Evolutionary conservation across 2,888 invertebrate genomes (phyloP).

Genomic region (Callyntrura guangdongensis): DNA sequence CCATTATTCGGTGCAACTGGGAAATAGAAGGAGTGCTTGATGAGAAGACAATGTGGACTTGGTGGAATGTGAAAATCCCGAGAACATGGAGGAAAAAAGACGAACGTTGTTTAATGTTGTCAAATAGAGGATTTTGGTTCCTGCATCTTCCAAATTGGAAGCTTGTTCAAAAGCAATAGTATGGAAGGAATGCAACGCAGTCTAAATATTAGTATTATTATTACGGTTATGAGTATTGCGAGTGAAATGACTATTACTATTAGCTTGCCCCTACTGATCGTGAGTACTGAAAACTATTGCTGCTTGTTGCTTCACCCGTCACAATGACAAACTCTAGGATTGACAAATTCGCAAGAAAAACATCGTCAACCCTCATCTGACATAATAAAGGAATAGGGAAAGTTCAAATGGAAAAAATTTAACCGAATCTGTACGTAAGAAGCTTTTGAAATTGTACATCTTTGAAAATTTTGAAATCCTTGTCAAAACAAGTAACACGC

Average conservation of each 20-base stretch:
- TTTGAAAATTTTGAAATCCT: too few species aligned
- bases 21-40: too few species aligned
- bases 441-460: too few species aligned
- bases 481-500: too few species aligned
- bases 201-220: slow-evolving; percentile 77
- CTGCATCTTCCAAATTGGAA: neutral
- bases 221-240: slow-evolving; percentile 75
- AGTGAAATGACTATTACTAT: slow-evolving; percentile 64
- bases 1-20: too few species aligned
- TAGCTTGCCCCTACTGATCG: slow-evolving; percentile 1
- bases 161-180: neutral
- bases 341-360: too few species aligned
- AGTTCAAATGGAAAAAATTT: too few species aligned
- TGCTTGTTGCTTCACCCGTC: slow-evolving; percentile 5
- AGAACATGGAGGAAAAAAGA: neutral
- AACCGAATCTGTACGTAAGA: too few species aligned
- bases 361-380: too few species aligned
- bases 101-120: neutral
- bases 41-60: too few species aligned
- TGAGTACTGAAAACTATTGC: neutral
- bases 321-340: neutral
- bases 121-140: neutral
- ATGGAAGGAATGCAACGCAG: slow-evolving; percentile 66
- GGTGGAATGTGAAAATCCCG: too few species aligned
- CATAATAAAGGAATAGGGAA: too few species aligned